Conservation (phyloP, 2,797 vertebrate species). For the Macroramphosus scolopax region DNA sequence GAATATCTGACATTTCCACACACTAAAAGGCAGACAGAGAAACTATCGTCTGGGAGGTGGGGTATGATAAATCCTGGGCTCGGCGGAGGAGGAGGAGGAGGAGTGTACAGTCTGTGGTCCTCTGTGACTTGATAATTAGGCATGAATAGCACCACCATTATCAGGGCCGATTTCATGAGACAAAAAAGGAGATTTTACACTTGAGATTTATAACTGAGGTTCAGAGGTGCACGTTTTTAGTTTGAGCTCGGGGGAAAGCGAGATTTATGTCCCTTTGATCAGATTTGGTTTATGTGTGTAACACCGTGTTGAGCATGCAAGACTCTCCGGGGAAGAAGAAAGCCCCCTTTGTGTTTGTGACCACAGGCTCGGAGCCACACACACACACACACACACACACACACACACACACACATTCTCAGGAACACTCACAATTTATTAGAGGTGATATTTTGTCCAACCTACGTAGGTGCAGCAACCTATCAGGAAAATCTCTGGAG, state of each 20-base stretch:
- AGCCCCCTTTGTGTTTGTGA: slow-evolving; percentile 49
- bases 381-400: slow-evolving; percentile 30
- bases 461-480: too few species aligned
- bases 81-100: slow-evolving; percentile 19
- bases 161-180: slow-evolving; percentile 36
- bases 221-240: neutral
- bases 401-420: slow-evolving; percentile 23
- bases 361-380: slow-evolving; percentile 24
- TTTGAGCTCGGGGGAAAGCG: neutral
- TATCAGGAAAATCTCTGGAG: too few species aligned
- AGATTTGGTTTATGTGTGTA: slow-evolving; percentile 7
- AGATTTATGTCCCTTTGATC: slow-evolving; percentile 12
- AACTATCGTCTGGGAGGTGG: slow-evolving; percentile 20
- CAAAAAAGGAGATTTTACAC: slow-evolving; percentile 20
- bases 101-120: slow-evolving; percentile 35
- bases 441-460: too few species aligned
- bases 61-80: slow-evolving; percentile 50
- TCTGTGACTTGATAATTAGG: slow-evolving; percentile 57
- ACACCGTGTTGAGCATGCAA: slow-evolving; percentile 25
- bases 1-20: slow-evolving; percentile 31
- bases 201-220: slow-evolving; percentile 22
- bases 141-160: slow-evolving; percentile 52
- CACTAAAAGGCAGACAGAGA: slow-evolving; percentile 19
- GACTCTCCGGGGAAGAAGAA: slow-evolving; percentile 34
- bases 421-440: too few species aligned